Evolutionary conservation across 2,113 vertebrate species (phyloP).

Genomic region (Setophaga kirtlandii): DNA sequence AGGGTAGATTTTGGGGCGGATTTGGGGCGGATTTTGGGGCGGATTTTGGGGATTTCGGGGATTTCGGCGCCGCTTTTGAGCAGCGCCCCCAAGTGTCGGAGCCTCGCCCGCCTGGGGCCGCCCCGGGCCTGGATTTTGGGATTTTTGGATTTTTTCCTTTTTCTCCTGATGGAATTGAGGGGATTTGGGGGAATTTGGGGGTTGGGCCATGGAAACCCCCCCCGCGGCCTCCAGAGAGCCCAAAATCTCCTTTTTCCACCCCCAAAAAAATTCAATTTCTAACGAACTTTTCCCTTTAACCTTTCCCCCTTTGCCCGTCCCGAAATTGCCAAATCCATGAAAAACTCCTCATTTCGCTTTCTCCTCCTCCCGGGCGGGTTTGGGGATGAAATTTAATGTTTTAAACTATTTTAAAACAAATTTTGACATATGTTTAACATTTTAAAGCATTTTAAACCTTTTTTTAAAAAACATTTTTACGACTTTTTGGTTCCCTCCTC

Average conservation of each 20-base stretch:
- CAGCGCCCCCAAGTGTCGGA: constrained; percentile 81
- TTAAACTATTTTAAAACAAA: no score
- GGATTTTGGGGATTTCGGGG: no score
- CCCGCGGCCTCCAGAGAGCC: accelerated
- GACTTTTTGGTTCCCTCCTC: neutral
- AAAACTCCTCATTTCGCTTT: neutral
- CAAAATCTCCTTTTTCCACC: neutral
- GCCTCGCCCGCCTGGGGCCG: constrained; percentile 58
- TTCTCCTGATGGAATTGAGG: neutral
- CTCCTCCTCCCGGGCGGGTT: accelerated
- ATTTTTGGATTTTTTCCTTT: no score
- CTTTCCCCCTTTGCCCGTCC: neutral
- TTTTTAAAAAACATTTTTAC: neutral
- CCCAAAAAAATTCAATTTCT: neutral
- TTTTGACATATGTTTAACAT: no score
- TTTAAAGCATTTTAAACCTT: no score
- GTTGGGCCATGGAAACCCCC: accelerated
- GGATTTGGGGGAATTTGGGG: neutral
- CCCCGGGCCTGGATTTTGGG: no score
- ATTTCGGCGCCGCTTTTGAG: constrained; percentile 73
- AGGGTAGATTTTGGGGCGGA: no score
- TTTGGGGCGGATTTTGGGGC: neutral
- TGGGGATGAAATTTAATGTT: neutral
- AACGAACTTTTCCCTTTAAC: no score
- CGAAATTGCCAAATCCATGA: neutral